Evolutionary conservation across 2,888 invertebrate species (phyloP).

Genomic region (Drosophila dives): DNA sequence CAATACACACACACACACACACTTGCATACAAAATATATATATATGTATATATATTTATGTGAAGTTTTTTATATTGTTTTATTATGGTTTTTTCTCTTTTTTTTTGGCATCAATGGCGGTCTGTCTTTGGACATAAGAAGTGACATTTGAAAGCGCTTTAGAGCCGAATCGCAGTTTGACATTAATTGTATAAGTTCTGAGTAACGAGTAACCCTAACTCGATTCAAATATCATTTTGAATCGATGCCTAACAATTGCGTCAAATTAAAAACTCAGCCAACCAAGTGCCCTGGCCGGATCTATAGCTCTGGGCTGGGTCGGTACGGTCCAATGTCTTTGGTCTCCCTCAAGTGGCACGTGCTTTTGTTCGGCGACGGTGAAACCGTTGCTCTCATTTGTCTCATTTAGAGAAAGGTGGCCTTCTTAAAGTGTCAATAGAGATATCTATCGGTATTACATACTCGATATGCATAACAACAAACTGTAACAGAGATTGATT

Average conservation of each 20-base stretch:
- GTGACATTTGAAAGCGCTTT: slow-evolving; percentile 74
- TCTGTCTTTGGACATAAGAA: slow-evolving; percentile 59
- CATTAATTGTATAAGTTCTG: slow-evolving; percentile 71
- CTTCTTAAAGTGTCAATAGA: slow-evolving; percentile 46
- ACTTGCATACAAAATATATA: background rate
- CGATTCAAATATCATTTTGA: slow-evolving; percentile 61
- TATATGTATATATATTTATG: slow-evolving; percentile 12
- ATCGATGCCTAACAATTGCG: slow-evolving; percentile 71
- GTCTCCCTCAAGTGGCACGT: slow-evolving; percentile 70
- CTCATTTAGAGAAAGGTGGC: slow-evolving; percentile 72
- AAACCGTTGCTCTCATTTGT: slow-evolving; percentile 74
- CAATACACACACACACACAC: slow-evolving; percentile 24
- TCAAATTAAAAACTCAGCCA: slow-evolving; percentile 68
- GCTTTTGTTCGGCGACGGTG: slow-evolving; percentile 65
- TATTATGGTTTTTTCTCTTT: background rate
- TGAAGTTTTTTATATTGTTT: slow-evolving; percentile 33
- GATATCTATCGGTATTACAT: slow-evolving; percentile 16
- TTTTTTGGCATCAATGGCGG: slow-evolving; percentile 50
- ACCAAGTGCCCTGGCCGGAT: slow-evolving; percentile 53
- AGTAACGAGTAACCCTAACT: slow-evolving; percentile 37
- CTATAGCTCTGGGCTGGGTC: slow-evolving; percentile 25
- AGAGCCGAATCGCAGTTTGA: slow-evolving; percentile 56
- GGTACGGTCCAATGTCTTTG: slow-evolving; percentile 41
- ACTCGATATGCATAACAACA: slow-evolving; percentile 50
- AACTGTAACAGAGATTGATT: slow-evolving; percentile 67